Evolutionary conservation across 1,140 invertebrate genomes (phyloP), one percentile per base, ranked within the genome.

Genomic region (Musca domestica): DNA sequence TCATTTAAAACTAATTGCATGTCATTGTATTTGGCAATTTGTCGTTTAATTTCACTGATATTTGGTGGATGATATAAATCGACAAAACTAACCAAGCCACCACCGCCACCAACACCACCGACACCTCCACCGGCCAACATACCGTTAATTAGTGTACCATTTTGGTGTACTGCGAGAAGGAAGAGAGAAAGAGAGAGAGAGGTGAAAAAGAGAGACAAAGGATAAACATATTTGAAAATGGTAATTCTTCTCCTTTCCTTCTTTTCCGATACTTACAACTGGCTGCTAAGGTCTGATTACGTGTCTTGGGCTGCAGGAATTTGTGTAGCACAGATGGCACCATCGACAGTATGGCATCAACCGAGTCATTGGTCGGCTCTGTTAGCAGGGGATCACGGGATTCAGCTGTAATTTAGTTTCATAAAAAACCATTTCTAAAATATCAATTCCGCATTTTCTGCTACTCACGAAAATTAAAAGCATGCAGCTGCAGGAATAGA

Each of bases 1-100:
- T 91, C 88, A 80, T 93, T 93, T 70, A 87, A 84, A 64, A 92
- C 86, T 67, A 83, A 85, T 82, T 92, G 91, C 76, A 87, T 84
- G 23, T 84, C 80, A 78, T 92, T 92, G 73, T 89, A 87, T 66
- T 83, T 83, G 34, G 85, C 83, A 49, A 92, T 90, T 69, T 85
- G 86, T 54, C 84, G 84, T 69, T 86, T 85, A n/a, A 91, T 91
- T 54, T 91, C 89, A 14, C 82, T 81, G 66, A 90, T 88, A 71
- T 90, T 88, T 72, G 76, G 80, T 64, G 74, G 77, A 67, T 73
- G 70, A 74, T 72, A 78, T 20, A 73, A 69, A 56, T 77, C 70
- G 65, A 75, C 71, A 23, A 71, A 75, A 15, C 68, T 49, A 46
- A 75, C 72, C 17, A 70, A 74, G 10, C 67, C 23, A 30, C 74